Conservation (phyloP, 2,113 vertebrate species). For the Ctenomys sociabilis region DNA sequence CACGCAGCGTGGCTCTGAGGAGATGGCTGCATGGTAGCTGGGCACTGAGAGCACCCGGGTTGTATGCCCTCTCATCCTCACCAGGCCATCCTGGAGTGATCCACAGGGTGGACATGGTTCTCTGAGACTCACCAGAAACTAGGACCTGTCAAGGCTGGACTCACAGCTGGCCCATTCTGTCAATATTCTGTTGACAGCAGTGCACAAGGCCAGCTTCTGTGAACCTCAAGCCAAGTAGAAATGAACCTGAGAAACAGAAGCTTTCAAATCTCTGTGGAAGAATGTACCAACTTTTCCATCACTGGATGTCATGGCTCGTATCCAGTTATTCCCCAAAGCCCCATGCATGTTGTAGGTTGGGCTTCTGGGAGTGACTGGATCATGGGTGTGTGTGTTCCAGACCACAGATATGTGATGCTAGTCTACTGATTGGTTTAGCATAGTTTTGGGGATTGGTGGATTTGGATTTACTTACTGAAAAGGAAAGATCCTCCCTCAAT, state of each 20-base stretch:
- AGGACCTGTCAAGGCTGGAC: not conserved
- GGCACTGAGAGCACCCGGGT: not conserved
- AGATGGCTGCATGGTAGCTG: not conserved
- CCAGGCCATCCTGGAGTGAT: not conserved
- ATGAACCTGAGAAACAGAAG: not conserved
- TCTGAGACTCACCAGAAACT: not conserved
- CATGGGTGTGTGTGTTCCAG: not conserved
- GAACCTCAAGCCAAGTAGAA: not conserved
- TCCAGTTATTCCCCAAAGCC: not conserved
- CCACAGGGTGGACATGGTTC: not conserved
- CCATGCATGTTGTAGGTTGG: not conserved
- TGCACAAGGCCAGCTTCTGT: not conserved
- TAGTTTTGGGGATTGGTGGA: not conserved
- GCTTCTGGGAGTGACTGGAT: not conserved
- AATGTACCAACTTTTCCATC: not conserved
- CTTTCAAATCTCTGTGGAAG: not conserved
- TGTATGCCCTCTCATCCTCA: not conserved
- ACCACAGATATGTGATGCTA: not conserved
- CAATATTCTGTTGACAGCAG: not conserved
- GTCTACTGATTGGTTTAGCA: not conserved
- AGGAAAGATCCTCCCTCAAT: not conserved
- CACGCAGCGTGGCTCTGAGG: not conserved
- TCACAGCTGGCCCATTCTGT: not conserved
- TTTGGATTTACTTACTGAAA: not conserved
- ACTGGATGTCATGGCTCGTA: not conserved